Conservation (phyloP, 2,888 invertebrate genomes). For the Syritta pipiens region DNA sequence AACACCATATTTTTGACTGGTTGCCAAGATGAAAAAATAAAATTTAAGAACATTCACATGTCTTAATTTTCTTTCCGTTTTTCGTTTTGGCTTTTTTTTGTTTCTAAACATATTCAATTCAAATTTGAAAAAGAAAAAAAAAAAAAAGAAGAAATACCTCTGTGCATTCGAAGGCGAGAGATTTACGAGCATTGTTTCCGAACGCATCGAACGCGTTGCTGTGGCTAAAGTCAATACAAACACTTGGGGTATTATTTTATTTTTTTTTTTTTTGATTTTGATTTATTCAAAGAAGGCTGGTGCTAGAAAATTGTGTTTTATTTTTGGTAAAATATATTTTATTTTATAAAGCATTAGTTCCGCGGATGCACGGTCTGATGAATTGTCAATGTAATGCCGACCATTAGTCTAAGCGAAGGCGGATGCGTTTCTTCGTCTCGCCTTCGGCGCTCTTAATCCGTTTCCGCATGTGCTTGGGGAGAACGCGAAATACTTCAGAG, state of each 20-base stretch:
- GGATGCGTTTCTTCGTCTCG: conserved; percentile 64
- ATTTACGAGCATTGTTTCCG: background rate
- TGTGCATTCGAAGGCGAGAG: conserved; percentile 5
- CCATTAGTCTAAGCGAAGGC: conserved; percentile 64
- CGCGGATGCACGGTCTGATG: conserved; percentile 50
- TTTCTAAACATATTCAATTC: too few species aligned
- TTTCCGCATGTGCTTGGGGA: conserved; percentile 77
- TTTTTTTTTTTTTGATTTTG: background rate
- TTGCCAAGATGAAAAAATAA: conserved; percentile 32
- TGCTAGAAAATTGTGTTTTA: conserved; percentile 24
- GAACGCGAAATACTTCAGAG: conserved; percentile 76
- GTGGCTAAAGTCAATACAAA: background rate
- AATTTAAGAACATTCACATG: background rate
- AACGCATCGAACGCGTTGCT: background rate
- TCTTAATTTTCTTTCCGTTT: conserved; percentile 12
- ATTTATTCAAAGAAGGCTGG: conserved; percentile 6
- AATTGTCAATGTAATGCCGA: conserved; percentile 50
- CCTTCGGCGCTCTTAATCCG: conserved; percentile 76
- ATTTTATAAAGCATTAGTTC: too few species aligned
- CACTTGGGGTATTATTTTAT: background rate
- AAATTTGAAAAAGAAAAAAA: too few species aligned
- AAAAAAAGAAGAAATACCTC: background rate
- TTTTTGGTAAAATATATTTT: conserved; percentile 14
- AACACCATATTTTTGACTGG: conserved; percentile 44
- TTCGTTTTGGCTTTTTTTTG: conserved; percentile 7